Base-by-base conservation (phyloP, 2,797 vertebrate species). In the Kryptopterus vitreolus region DNA sequence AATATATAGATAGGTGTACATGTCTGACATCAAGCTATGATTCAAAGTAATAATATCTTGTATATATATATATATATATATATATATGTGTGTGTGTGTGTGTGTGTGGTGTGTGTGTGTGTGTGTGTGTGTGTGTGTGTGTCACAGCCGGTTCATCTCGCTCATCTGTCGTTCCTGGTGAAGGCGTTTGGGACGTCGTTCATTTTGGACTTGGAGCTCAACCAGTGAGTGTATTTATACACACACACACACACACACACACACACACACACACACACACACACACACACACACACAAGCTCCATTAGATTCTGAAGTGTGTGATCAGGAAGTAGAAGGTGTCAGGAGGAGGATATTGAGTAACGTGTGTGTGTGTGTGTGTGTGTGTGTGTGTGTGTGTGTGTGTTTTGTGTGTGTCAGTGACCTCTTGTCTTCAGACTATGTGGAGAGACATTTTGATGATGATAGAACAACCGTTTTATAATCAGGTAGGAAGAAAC, bases 191-290 rank as follows among this genome's bases (percentile, higher is more conserved):
- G 93, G 83, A 90, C 87, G 0, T 90, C 94, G 78, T 96, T 98
- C 89, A 94, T 95, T 84, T 92, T 99, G 88, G 97, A 98, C 89
- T 93, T 99, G 87, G 94, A 93, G 75, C 92, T 99, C 77, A 99
- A 98, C 91, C 96, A 98, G 97, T 98, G 90, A 95, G 96, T 92
- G 35, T 38, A 38, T 73, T 50, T 8, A 63, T 71, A 53, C 50
- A 35, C 66, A 43, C 50, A 70, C 50, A 58, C 81, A 46, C 77
- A 52, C 10, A 63, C 71, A 68, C 62, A 48, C 68, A 78, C 50
- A 59, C 82, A 53, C 78, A 48, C 18, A 69, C 70, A 69, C 61
- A 58, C 55, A 58, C 55, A 58, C n/a, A 24, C 55, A 24, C 55
- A 58, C 55, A 24, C 55, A 24, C 2, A 10, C 18, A 57, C 52